These are phyloP conservation scores for Notoglanidium macrostoma DNA, from an alignment of 2,797 vertebrate genomes.

Conservation along the genomic window DNA sequence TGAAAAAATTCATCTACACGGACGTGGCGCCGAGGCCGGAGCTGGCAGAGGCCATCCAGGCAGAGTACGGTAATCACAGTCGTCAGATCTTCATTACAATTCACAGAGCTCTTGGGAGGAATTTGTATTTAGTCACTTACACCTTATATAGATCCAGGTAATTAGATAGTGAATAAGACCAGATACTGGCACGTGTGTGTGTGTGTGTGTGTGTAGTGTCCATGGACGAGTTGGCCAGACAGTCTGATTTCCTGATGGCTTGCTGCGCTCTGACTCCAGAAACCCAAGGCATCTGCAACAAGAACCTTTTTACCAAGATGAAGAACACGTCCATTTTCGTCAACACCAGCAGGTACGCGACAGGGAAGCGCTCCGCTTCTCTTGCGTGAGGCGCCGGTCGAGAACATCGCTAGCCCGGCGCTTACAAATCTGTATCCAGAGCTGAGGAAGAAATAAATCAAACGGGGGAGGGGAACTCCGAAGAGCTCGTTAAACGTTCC, in stretches of 20 bases:
- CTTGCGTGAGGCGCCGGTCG: not conserved
- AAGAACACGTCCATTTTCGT: conserved; percentile 72
- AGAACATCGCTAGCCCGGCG: not conserved
- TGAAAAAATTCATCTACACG: conserved; percentile 84
- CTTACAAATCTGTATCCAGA: not conserved
- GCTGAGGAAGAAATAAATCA: not conserved
- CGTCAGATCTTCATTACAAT: no score
- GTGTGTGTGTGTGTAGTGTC: conserved; percentile 64
- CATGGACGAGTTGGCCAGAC: conserved; percentile 70
- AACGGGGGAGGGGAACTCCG: not conserved
- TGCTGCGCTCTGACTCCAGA: conserved; percentile 73
- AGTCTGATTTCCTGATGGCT: conserved; percentile 70
- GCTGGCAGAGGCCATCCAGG: conserved; percentile 75
- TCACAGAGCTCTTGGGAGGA: no score
- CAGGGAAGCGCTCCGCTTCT: not conserved
- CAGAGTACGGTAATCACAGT: conserved; percentile 74
- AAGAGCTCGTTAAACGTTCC: not conserved
- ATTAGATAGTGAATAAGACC: not conserved
- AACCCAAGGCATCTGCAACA: conserved; percentile 74
- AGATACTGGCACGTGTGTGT: not conserved
- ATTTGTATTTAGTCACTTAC: not conserved
- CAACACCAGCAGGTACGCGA: conserved; percentile 73
- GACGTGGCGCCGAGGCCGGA: conserved; percentile 77
- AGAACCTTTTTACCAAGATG: conserved; percentile 74
- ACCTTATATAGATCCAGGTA: not conserved